Evolutionary conservation across 2,113 vertebrate species (phyloP).

Genomic region (Progne subis): DNA sequence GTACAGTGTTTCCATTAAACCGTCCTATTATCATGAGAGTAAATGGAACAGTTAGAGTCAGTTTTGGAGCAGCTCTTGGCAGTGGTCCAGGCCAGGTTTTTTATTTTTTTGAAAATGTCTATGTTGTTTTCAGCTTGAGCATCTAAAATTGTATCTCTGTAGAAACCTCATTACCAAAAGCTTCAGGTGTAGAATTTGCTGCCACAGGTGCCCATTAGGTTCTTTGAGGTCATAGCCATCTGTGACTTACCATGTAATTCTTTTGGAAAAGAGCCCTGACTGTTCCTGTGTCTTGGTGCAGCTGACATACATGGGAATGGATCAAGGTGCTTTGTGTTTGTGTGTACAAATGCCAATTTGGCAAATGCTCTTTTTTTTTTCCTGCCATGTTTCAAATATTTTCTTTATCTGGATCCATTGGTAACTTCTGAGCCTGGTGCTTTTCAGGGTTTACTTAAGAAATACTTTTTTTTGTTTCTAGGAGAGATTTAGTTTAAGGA

Average conservation of each 20-base stretch:
- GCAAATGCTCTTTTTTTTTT: not conserved
- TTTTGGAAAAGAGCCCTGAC: not conserved
- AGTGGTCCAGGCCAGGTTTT: not conserved
- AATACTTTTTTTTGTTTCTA: not conserved
- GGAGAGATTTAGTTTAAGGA: not conserved
- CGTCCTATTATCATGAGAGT: not conserved
- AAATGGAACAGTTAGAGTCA: not conserved
- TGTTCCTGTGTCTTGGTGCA: not conserved
- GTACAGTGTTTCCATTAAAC: constrained; percentile 36
- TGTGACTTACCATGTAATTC: not conserved
- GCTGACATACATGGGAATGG: not conserved
- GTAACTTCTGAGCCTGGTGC: not conserved
- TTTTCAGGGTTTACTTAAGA: not conserved
- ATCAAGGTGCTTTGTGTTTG: not conserved
- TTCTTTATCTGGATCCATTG: not conserved
- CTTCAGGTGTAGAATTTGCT: not conserved
- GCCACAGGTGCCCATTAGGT: not conserved
- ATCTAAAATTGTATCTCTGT: not conserved
- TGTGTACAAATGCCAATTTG: not conserved
- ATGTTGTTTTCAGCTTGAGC: not conserved
- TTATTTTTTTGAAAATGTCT: not conserved
- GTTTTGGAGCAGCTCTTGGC: constrained; percentile 9
- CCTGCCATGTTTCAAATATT: rapidly evolving
- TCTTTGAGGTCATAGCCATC: not conserved
- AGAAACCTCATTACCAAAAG: not conserved